A percentile compares a stretch with the other conserved stretches of the same genome.
These are phyloP conservation scores for Lamellibrachia luymesi DNA, from an alignment of 1,140 invertebrate species.

Conservation along the genomic window DNA sequence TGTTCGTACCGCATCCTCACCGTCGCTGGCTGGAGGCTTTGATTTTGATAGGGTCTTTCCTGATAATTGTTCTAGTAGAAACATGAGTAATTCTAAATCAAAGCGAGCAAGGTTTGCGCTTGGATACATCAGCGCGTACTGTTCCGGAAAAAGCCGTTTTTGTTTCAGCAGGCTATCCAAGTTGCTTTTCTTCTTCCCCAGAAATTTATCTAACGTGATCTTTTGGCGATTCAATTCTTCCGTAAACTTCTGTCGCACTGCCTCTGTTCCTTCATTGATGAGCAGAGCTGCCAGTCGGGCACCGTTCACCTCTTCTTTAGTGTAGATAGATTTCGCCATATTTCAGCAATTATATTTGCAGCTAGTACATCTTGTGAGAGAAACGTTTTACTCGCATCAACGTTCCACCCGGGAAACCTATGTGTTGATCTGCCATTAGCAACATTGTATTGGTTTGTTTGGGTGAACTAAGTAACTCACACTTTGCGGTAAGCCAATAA, in stretches of 20 bases:
- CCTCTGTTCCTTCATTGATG: neutral
- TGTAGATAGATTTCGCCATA: conserved; percentile 34
- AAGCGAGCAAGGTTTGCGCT: neutral
- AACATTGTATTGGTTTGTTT: too few relatives aligned
- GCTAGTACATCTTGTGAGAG: too few relatives aligned
- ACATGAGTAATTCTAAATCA: neutral
- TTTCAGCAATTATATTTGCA: conserved; percentile 23
- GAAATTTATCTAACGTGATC: neutral
- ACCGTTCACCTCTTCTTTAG: conserved; percentile 25
- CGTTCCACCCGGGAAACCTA: too few relatives aligned
- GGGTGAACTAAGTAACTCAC: too few relatives aligned
- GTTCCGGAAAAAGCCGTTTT: neutral
- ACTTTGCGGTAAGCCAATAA: too few relatives aligned
- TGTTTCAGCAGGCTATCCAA: neutral
- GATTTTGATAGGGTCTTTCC: neutral
- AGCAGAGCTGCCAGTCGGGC: neutral
- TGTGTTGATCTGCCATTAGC: too few relatives aligned
- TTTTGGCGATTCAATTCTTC: conserved; percentile 8
- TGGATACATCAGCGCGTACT: neutral
- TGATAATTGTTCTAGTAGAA: neutral
- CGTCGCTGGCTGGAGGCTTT: neutral
- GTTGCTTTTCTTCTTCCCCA: neutral
- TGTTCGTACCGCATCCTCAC: neutral
- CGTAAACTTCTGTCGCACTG: conserved; percentile 26
- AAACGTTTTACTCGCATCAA: too few relatives aligned